These are phyloP conservation scores for Corythucha ciliata DNA, from an alignment of 2,888 invertebrate species.

Conservation along the genomic window DNA sequence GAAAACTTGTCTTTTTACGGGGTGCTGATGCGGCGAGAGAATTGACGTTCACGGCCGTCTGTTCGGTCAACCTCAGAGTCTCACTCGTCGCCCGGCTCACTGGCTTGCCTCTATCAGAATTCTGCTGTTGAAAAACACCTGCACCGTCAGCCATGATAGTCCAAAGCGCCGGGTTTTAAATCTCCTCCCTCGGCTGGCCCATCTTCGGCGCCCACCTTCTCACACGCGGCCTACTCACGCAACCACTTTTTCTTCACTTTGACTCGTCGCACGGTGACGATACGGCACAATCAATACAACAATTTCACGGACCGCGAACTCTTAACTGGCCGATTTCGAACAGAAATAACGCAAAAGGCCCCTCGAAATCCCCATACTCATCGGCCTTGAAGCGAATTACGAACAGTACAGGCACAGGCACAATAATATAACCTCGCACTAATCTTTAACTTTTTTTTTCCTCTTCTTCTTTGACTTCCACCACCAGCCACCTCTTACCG, in stretches of 20 bases:
- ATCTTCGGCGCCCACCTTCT: no score
- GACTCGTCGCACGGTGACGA: no score
- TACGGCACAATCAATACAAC: no score
- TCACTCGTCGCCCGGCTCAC: conserved; percentile 63
- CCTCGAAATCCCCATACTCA: not conserved
- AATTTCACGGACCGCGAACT: no score
- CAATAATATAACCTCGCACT: conserved; percentile 33
- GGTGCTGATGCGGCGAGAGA: conserved; percentile 46
- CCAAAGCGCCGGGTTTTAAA: conserved; percentile 26
- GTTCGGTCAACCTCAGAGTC: conserved; percentile 51
- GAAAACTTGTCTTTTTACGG: conserved; percentile 82
- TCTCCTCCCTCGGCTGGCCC: no score
- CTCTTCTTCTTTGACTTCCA: no score
- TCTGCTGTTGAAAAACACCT: conserved; percentile 54
- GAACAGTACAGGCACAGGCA: conserved; percentile 15
- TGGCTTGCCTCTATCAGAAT: conserved; percentile 48
- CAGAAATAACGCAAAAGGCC: no score
- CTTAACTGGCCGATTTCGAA: no score
- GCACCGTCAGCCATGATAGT: conserved; percentile 56
- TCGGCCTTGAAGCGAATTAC: conserved; percentile 32
- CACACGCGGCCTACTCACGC: no score
- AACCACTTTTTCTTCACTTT: no score
- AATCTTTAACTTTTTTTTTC: no score
- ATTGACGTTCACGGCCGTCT: conserved; percentile 33
- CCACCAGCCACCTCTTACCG: no score